Evolutionary conservation across 2,797 vertebrate species (phyloP).

Genomic region (Molossus molossus): DNA sequence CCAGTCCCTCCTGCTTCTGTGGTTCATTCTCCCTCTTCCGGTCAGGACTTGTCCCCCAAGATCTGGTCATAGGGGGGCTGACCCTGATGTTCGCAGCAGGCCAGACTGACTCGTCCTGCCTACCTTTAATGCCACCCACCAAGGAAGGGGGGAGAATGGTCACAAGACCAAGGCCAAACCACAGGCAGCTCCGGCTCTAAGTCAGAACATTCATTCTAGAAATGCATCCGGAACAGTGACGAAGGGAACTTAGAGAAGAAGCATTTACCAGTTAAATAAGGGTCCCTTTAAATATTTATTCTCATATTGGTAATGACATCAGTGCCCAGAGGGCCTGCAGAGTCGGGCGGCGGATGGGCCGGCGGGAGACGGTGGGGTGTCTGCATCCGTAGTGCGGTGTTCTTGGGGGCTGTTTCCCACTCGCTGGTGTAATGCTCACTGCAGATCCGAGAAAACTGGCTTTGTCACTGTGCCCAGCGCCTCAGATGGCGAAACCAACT

Average conservation of each 20-base stretch:
- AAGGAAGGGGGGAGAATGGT: background rate
- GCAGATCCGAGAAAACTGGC: background rate
- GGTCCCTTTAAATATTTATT: constrained; percentile 71
- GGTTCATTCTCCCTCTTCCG: background rate
- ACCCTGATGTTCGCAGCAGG: background rate
- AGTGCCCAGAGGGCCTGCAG: background rate
- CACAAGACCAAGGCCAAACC: background rate
- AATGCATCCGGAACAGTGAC: background rate
- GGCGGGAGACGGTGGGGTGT: background rate
- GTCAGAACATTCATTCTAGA: background rate
- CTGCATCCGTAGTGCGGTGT: background rate
- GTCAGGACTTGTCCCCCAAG: background rate
- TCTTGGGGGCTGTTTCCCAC: background rate
- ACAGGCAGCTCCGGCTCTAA: background rate
- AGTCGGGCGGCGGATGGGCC: background rate
- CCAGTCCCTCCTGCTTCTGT: background rate
- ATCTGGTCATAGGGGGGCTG: background rate
- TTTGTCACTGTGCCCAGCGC: constrained; percentile 5
- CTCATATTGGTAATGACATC: background rate
- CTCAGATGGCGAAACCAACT: constrained; percentile 33
- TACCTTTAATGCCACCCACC: background rate
- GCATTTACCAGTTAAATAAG: constrained; percentile 38
- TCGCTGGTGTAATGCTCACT: background rate
- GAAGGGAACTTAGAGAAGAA: background rate
- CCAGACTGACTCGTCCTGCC: background rate